phyloP scores from a whole-genome alignment of 2,113 vertebrate genomes.

The Poicephalus gulielmi region DNA sequence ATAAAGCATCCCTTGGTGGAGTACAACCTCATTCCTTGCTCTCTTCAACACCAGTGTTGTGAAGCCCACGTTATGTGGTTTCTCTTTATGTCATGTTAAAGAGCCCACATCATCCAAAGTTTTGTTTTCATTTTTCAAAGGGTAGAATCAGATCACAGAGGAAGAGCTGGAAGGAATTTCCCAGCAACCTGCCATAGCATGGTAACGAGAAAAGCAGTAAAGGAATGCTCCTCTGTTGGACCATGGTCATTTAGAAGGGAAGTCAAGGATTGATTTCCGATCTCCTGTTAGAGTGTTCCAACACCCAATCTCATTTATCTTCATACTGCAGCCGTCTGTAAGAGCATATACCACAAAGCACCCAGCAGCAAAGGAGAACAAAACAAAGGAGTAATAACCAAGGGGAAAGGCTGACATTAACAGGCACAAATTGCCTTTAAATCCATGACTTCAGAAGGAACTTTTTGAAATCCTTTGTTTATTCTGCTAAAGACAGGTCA shows the following conservation, averaged over 20 bases:
- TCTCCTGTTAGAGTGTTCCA: conserved; percentile 17
- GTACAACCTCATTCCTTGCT: not conserved
- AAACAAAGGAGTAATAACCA: conserved; percentile 7
- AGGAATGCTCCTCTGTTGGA: not conserved
- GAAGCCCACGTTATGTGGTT: not conserved
- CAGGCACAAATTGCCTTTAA: conserved; percentile 21
- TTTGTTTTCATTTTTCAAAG: not conserved
- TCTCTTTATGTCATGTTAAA: not conserved
- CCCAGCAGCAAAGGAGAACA: conserved; percentile 8
- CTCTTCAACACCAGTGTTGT: not conserved
- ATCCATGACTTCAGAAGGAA: not conserved
- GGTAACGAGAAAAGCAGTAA: not conserved
- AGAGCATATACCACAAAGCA: not conserved
- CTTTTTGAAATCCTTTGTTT: conserved; percentile 4
- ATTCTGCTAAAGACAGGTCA: not conserved
- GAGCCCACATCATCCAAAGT: not conserved
- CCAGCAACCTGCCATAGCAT: not conserved
- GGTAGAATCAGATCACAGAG: not conserved
- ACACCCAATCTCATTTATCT: conserved; percentile 47
- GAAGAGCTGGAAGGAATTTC: not conserved
- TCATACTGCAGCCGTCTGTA: conserved; percentile 32
- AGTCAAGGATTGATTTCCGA: conserved; percentile 38
- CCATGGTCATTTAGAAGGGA: not conserved
- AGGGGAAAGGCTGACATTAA: not conserved
- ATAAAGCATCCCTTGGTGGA: not conserved